Percentiles rank a stretch among this genome's conserved stretches.
phyloP scores from a whole-genome alignment of 2,113 vertebrate genomes.

The Heptranchias perlo region DNA sequence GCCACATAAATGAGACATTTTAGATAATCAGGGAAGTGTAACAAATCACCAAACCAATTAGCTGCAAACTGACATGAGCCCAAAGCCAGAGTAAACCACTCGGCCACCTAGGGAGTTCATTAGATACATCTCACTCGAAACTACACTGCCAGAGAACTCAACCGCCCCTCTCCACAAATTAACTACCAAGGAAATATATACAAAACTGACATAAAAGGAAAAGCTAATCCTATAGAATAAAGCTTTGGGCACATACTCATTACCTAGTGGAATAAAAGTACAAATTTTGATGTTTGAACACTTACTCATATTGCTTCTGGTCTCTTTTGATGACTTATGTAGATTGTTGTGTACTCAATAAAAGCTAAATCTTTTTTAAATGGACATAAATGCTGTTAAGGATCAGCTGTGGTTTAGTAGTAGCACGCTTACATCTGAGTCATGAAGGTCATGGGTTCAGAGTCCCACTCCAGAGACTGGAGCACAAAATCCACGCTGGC shows the following conservation, averaged over 20 bases:
- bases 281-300: background rate
- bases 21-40: background rate
- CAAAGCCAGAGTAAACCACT: background rate
- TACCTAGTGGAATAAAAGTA: background rate
- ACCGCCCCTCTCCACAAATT: background rate
- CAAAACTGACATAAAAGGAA: background rate
- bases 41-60: background rate
- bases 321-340: background rate
- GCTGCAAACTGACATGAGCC: background rate
- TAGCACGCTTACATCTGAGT: too few relatives aligned
- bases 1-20: background rate
- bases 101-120: background rate
- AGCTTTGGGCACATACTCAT: background rate
- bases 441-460: background rate
- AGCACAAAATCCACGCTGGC: background rate
- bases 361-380: too few relatives aligned
- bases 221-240: background rate
- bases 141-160: background rate
- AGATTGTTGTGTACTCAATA: background rate
- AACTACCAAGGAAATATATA: background rate
- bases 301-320: background rate
- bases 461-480: background rate
- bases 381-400: too few relatives aligned
- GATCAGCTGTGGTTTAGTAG: too few relatives aligned
- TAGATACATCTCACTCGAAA: background rate